phyloP scores from a whole-genome alignment of 2,797 vertebrate species.

The Threskiornis aethiopicus region DNA sequence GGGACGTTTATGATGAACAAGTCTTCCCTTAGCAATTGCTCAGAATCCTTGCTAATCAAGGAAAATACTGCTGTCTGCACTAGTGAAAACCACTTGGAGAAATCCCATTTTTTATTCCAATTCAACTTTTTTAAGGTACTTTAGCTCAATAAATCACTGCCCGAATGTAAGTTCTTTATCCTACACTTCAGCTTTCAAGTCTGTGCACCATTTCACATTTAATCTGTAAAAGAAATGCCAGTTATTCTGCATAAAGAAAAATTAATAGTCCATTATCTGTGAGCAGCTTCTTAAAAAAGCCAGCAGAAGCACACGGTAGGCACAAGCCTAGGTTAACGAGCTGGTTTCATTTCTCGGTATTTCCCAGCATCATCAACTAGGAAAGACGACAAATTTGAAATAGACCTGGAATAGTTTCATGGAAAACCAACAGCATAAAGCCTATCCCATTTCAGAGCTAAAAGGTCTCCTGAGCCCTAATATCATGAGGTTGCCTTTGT shows the following conservation, averaged over 20 bases:
- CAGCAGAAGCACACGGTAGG: neutral
- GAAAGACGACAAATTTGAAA: neutral
- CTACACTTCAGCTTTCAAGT: neutral
- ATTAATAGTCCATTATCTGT: accelerated
- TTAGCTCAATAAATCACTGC: neutral
- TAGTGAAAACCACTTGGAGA: neutral
- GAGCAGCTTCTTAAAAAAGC: neutral
- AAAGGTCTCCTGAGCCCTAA: neutral
- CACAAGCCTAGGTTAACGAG: neutral
- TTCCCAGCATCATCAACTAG: neutral
- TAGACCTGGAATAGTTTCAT: neutral
- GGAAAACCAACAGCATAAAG: neutral
- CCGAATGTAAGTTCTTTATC: neutral
- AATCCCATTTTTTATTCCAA: neutral
- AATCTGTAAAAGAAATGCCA: neutral
- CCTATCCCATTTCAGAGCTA: neutral
- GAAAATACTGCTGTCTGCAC: neutral
- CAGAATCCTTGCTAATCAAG: neutral
- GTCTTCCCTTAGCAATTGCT: neutral
- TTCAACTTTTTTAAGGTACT: neutral
- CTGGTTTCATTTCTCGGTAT: neutral
- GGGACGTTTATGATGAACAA: accelerated
- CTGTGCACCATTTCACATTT: neutral
- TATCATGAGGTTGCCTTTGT: neutral
- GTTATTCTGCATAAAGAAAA: neutral